Conservation (phyloP, 1,140 invertebrate species). For the Caenorhabditis tropicalis region DNA sequence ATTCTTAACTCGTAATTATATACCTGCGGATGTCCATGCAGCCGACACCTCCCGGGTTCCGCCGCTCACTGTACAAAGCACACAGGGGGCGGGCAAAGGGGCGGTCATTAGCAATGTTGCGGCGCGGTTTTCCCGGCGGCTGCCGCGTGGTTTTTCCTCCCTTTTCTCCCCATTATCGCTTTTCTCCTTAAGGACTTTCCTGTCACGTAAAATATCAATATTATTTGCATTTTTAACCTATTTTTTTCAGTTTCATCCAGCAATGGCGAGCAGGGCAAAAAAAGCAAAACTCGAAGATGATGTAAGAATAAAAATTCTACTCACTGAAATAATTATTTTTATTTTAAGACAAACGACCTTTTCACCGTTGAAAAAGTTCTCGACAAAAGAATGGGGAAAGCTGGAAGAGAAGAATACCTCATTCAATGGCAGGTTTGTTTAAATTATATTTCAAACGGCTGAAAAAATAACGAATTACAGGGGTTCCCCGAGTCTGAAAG, state of each 20-base stretch:
- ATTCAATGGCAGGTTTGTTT: slow-evolving; percentile 2
- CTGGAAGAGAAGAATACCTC: slow-evolving; percentile 15
- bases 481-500: neutral
- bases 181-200: too few species aligned
- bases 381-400: neutral
- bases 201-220: too few species aligned
- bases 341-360: neutral
- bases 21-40: too few species aligned
- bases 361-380: slow-evolving; percentile 10
- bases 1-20: too few species aligned
- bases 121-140: too few species aligned
- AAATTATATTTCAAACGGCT: neutral
- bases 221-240: too few species aligned
- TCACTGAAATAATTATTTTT: neutral
- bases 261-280: neutral
- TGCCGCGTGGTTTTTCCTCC: too few species aligned
- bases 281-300: neutral
- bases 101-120: too few species aligned
- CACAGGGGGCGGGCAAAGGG: too few species aligned
- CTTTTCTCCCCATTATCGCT: too few species aligned
- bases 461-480: neutral
- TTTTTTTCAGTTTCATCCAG: neutral
- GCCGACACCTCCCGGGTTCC: too few species aligned
- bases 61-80: too few species aligned
- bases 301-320: neutral